Percentiles rank a stretch among this genome's conserved stretches.
Evolutionary conservation across 2,888 invertebrate species (phyloP).

Genomic region (Drosophila neotestacea): DNA sequence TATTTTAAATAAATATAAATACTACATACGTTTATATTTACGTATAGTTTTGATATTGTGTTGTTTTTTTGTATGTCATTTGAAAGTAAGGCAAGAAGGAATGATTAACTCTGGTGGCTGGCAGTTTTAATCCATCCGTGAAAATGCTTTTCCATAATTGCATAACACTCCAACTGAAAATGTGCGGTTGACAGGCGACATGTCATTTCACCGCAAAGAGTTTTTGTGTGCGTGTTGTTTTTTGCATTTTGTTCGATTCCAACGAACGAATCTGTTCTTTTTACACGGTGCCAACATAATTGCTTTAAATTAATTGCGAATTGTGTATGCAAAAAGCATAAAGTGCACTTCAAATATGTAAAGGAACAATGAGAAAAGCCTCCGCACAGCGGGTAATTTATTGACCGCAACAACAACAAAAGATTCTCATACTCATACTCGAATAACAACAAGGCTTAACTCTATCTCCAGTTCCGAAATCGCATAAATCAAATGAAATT

Average conservation of each 20-base stretch:
- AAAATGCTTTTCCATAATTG: constrained; percentile 64
- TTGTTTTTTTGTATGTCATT: not conserved
- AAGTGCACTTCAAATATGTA: constrained; percentile 77
- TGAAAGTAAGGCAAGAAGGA: constrained; percentile 41
- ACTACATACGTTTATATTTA: too few species aligned
- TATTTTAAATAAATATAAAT: not conserved
- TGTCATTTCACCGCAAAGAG: constrained; percentile 74
- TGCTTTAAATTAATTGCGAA: constrained; percentile 79
- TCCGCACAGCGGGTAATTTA: constrained; percentile 75
- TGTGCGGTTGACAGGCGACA: constrained; percentile 77
- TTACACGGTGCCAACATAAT: constrained; percentile 61
- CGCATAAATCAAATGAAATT: constrained; percentile 74
- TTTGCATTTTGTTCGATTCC: constrained; percentile 24
- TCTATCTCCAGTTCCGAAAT: constrained; percentile 20
- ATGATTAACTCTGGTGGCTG: constrained; percentile 36
- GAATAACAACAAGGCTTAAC: constrained; percentile 35
- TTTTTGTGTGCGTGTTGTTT: constrained; percentile 21
- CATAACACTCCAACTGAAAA: constrained; percentile 68
- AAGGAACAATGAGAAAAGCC: constrained; percentile 63
- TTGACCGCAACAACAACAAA: constrained; percentile 62
- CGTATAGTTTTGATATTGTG: too few species aligned
- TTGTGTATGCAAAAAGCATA: constrained; percentile 77
- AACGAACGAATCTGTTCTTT: constrained; percentile 33
- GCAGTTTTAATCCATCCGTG: constrained; percentile 47
- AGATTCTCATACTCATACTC: constrained; percentile 29